Base-by-base conservation (phyloP, 2,888 invertebrate genomes). In the Caenorhabditis sp. region DNA sequence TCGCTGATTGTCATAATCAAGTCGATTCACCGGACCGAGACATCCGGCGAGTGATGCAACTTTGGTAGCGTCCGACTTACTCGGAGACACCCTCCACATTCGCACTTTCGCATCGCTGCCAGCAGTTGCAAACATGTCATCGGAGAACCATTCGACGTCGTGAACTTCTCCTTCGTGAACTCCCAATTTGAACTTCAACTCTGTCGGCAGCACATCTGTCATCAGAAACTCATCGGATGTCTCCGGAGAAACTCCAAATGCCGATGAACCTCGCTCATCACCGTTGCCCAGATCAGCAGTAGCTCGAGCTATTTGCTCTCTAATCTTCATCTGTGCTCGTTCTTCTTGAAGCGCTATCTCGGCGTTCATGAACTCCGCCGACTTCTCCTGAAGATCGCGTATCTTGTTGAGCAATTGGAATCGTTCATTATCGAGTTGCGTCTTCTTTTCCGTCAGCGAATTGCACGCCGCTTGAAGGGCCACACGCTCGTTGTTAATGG, bases 51-150 rank as follows among this genome's bases (percentile, higher is more conserved):
- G 40, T 1, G 81, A 61, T 0, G 76, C 60, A 4, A 80, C 76
- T 22, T 76, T 81, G 0, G 61, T 24, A 2, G 72, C 77, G 0
- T 67, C 71, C 5, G 62, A 82, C 20, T 93, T 92, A 51, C 88
- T 89, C 8, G 58, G 60, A 4, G 86, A 85, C 37, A 96, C 94
- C 92, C 97, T 96, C 98, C 98, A 99, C 62, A 99, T 93, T 93
- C 98, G 98, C 80, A 99, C 95, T 94, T 97, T 98, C 88, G 98
- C 94, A 93, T 99, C 99, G 13, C 96, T 95, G 68, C 98, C 98
- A 22, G 97, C 98, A 3, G 97, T 97, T 20, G 97, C 97, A 74
- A 94, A 93, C 60, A 92, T 92, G 87, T 95, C 89, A 96, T 97
- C 24, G 95, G 95, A 8, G 8, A 97, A 96, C 97, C 97, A 99